A percentile compares a stretch with the other conserved stretches of the same genome.
These are phyloP conservation scores for Syrrhaptes paradoxus DNA, from an alignment of 2,113 vertebrate genomes.

Conservation along the genomic window DNA sequence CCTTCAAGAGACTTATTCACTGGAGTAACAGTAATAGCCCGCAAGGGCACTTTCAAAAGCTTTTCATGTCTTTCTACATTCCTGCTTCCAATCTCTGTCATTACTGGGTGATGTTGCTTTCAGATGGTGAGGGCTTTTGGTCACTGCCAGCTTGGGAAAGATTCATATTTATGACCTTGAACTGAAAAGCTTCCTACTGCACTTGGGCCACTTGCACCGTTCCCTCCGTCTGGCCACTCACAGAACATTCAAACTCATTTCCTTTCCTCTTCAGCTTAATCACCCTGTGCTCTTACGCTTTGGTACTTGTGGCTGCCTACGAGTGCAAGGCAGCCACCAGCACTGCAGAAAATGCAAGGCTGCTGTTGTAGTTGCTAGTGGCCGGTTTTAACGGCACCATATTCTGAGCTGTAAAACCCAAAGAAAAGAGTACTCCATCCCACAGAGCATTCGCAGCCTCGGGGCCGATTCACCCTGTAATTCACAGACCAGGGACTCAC, in stretches of 20 bases:
- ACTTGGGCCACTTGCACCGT: not conserved
- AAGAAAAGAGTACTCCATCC: not conserved
- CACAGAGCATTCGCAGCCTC: not conserved
- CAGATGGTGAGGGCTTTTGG: not conserved
- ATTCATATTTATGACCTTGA: conserved; percentile 56
- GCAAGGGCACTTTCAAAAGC: conserved; percentile 61
- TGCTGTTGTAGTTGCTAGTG: not conserved
- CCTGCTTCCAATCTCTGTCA: conserved; percentile 36
- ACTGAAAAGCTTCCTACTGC: conserved; percentile 3
- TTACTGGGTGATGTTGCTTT: conserved; percentile 34
- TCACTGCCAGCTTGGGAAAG: not conserved
- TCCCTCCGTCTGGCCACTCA: not conserved
- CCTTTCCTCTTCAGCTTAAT: not conserved
- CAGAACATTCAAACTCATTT: not conserved
- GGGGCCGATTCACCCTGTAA: not conserved
- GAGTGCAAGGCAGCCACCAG: not conserved
- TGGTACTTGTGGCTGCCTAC: not conserved
- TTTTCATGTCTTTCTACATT: conserved; percentile 48
- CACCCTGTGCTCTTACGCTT: not conserved
- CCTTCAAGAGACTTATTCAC: conserved; percentile 47
- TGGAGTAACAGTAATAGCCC: conserved; percentile 50
- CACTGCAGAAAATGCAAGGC: not conserved
- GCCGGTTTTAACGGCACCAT: not conserved
- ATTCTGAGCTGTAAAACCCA: not conserved
- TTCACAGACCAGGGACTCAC: not conserved